phyloP scores from a whole-genome alignment of 2,888 invertebrate genomes.

The Drosophila falleni region DNA sequence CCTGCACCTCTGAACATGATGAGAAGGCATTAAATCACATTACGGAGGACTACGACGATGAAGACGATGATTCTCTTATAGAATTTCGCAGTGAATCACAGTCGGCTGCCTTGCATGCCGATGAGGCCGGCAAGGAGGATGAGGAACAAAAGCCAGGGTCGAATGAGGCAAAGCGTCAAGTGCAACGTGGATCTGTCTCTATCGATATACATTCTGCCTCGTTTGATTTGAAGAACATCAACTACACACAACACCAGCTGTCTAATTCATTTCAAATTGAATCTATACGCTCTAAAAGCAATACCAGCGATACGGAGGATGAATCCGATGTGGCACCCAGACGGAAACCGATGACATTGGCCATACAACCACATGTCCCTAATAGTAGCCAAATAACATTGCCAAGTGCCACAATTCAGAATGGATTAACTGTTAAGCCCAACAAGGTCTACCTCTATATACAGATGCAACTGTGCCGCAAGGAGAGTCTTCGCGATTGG shows the following conservation, averaged over 20 bases:
- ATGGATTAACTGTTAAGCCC: slow-evolving; percentile 53
- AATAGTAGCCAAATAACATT: slow-evolving; percentile 34
- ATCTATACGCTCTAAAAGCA: slow-evolving; percentile 80
- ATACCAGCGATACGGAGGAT: slow-evolving; percentile 48
- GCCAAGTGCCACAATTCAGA: slow-evolving; percentile 40
- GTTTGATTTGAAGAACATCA: slow-evolving; percentile 75
- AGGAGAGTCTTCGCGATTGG: slow-evolving; percentile 97
- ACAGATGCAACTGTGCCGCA: slow-evolving; percentile 98
- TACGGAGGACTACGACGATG: slow-evolving; percentile 58
- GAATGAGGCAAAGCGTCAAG: slow-evolving; percentile 12
- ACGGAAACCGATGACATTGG: slow-evolving; percentile 83
- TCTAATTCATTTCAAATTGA: slow-evolving; percentile 85
- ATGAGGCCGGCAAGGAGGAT: slow-evolving; percentile 28
- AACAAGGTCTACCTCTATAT: slow-evolving; percentile 94
- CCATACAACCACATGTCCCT: slow-evolving; percentile 50
- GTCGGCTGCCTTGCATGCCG: slow-evolving; percentile 70
- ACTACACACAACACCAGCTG: slow-evolving; percentile 78
- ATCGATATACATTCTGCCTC: slow-evolving; percentile 82
- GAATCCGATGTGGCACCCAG: slow-evolving; percentile 38
- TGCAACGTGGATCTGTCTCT: slow-evolving; percentile 64
- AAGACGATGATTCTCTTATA: slow-evolving; percentile 83
- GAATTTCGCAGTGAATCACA: slow-evolving; percentile 83
- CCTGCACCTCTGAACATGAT: slow-evolving; percentile 62
- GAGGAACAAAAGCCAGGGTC: slow-evolving; percentile 6
- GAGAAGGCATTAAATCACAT: slow-evolving; percentile 45